Conservation (phyloP, 2,113 vertebrate species). For the Microtus ochrogaster region DNA sequence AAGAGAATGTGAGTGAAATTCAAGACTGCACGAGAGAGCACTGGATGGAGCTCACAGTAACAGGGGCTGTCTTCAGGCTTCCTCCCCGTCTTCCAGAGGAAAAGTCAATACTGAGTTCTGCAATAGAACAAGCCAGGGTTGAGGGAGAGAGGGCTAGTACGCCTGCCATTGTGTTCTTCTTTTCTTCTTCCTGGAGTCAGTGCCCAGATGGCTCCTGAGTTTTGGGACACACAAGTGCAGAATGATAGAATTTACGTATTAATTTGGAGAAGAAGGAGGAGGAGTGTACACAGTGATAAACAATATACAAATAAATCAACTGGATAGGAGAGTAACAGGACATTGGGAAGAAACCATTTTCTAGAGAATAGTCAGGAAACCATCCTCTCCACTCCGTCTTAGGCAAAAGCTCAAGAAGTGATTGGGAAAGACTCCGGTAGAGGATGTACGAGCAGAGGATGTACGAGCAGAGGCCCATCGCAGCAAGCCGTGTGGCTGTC, state of each 20-base stretch:
- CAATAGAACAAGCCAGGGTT: not conserved
- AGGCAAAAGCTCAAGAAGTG: not conserved
- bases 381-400: not conserved
- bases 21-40: not conserved
- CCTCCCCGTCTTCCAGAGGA: not conserved
- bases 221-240: not conserved
- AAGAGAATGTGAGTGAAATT: not conserved
- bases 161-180: not conserved
- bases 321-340: not conserved
- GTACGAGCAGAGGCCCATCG: not conserved
- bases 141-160: not conserved
- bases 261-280: not conserved
- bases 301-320: not conserved
- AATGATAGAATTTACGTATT: conserved; percentile 11
- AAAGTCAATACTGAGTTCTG: not conserved
- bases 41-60: not conserved
- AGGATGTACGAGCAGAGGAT: not conserved
- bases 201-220: not conserved
- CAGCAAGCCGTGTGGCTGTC: not conserved
- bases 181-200: not conserved
- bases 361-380: not conserved
- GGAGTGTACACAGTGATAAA: not conserved
- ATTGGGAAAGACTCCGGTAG: not conserved
- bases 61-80: no score
- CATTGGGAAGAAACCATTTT: not conserved